These are phyloP conservation scores for Catocala sponsa DNA, from an alignment of 2,888 invertebrate species.

Conservation along the genomic window DNA sequence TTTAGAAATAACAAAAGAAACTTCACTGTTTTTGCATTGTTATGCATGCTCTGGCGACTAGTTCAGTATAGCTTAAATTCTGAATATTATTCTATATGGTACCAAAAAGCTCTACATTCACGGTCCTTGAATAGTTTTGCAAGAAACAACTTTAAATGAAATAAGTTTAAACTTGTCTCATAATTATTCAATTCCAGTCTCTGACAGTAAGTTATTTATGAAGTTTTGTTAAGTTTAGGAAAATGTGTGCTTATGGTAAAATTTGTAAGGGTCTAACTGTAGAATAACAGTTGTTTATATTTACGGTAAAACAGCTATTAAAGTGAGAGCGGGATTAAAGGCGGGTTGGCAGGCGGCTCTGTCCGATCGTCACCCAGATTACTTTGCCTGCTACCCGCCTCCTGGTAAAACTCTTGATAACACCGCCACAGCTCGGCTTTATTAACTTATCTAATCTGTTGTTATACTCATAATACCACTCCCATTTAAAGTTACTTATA, in stretches of 20 bases:
- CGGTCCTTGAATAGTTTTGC: slow-evolving; percentile 5
- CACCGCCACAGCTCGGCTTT: slow-evolving; percentile 13
- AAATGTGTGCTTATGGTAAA: slow-evolving; percentile 8
- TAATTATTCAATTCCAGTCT: slow-evolving; percentile 6
- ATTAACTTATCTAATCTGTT: slow-evolving; percentile 31
- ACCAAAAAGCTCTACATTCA: not conserved
- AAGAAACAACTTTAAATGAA: slow-evolving; percentile 13
- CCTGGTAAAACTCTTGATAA: slow-evolving; percentile 25
- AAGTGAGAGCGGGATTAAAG: slow-evolving; percentile 28
- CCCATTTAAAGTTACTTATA: not conserved
- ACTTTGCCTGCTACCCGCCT: slow-evolving; percentile 17
- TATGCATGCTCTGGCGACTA: too few species aligned
- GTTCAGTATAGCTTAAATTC: slow-evolving; percentile 5
- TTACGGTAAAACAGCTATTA: slow-evolving; percentile 32
- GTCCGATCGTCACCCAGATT: slow-evolving; percentile 27
- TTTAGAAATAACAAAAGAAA: too few species aligned
- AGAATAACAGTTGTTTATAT: slow-evolving; percentile 33
- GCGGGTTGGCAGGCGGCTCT: slow-evolving; percentile 13
- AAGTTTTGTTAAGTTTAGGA: slow-evolving; percentile 6
- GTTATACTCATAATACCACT: slow-evolving; percentile 14
- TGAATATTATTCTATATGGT: not conserved
- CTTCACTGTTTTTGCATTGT: too few species aligned
- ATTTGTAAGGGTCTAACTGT: slow-evolving; percentile 8
- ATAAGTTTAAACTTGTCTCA: slow-evolving; percentile 8
- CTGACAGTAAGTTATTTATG: not conserved